Evolutionary conservation across 2,113 vertebrate species (phyloP).

Genomic region (Pelecanus crispus): DNA sequence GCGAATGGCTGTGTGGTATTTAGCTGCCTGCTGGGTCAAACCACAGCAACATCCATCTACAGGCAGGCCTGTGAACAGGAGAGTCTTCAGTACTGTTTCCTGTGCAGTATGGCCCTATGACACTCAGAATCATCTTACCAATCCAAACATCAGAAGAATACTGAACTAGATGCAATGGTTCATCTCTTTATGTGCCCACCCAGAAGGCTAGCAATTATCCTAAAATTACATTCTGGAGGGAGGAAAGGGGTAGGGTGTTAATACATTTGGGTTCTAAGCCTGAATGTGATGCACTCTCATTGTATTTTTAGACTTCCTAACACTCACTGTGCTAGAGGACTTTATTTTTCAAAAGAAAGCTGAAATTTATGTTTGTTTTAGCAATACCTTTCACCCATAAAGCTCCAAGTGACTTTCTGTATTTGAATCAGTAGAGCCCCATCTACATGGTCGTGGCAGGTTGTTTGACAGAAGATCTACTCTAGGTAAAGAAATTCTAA

Average conservation of each 20-base stretch:
- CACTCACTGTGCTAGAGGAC: not conserved
- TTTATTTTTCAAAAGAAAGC: not conserved
- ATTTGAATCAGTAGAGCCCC: not conserved
- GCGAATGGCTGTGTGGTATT: not conserved
- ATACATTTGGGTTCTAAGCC: not conserved
- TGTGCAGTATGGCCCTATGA: not conserved
- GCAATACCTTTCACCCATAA: not conserved
- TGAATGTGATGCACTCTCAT: not conserved
- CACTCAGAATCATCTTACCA: not conserved
- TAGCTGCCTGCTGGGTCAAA: not conserved
- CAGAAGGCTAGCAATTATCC: not conserved
- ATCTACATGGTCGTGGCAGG: not conserved
- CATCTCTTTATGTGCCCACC: not conserved
- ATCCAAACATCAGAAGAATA: not conserved
- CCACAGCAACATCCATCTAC: not conserved
- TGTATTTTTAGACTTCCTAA: not conserved
- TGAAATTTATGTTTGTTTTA: not conserved
- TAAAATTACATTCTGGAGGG: not conserved
- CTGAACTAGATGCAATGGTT: not conserved
- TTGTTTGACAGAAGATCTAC: not conserved
- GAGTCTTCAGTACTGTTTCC: not conserved
- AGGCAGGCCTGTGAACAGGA: not conserved
- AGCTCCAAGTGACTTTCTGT: not conserved
- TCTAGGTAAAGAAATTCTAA: not conserved
- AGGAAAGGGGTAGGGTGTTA: not conserved